Evolutionary conservation across 92 coral and sea anemone species (phyloP).

Genomic region (Isaurus tuberculatus): DNA sequence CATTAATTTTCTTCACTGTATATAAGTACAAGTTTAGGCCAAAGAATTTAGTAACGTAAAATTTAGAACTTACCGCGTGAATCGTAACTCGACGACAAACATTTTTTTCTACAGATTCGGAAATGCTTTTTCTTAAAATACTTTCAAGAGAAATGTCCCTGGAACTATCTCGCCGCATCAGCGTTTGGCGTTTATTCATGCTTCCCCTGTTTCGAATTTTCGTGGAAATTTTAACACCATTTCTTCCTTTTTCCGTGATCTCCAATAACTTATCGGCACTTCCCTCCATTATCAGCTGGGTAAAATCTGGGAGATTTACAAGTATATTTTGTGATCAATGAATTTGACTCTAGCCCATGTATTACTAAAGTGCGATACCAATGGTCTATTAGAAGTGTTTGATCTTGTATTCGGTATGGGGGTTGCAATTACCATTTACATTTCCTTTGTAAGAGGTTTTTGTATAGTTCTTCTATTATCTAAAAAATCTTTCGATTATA

Average conservation of each 20-base stretch:
- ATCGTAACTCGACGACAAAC: conserved; percentile 60
- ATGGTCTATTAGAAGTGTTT: no score
- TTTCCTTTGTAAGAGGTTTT: no score
- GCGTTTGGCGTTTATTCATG: background rate
- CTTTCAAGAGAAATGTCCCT: conserved; percentile 47
- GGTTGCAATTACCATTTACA: no score
- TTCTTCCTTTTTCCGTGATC: background rate
- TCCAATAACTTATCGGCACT: conserved; percentile 14
- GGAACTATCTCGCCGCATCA: conserved; percentile 9
- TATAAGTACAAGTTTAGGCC: background rate
- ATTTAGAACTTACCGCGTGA: conserved; percentile 67
- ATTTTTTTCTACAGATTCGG: conserved; percentile 82
- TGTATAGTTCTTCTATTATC: no score
- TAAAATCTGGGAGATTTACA: background rate
- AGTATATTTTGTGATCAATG: background rate
- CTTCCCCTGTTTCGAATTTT: background rate
- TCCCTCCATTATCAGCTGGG: conserved; percentile 21
- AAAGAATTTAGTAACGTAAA: background rate
- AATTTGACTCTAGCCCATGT: background rate
- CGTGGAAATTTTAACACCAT: conserved; percentile 6
- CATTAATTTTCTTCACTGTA: background rate
- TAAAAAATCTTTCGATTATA: no score
- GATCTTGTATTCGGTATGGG: no score
- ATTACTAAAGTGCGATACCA: no score
- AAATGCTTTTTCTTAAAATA: conserved; percentile 72